These are phyloP conservation scores for Leucozona laternaria DNA, from an alignment of 2,888 invertebrate genomes.

Conservation along the genomic window DNA sequence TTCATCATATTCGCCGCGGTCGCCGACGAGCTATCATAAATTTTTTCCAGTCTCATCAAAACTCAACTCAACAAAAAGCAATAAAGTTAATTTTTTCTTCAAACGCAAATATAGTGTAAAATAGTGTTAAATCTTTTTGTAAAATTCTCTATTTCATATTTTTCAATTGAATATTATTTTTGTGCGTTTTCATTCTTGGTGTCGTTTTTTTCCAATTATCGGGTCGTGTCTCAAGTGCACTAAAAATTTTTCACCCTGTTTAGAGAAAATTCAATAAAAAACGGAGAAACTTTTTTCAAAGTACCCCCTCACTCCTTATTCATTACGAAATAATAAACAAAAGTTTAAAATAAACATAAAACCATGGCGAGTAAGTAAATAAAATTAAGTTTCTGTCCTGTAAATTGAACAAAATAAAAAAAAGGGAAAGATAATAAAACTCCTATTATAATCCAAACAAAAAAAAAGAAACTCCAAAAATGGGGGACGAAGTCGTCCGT, in stretches of 20 bases:
- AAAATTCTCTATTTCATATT: slow-evolving; percentile 6
- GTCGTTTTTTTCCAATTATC: slow-evolving; percentile 17
- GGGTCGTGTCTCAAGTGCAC: slow-evolving; percentile 63
- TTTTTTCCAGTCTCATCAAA: slow-evolving; percentile 19
- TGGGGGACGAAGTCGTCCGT: slow-evolving; percentile 32
- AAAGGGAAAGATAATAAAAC: slow-evolving; percentile 28
- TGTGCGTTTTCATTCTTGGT: not conserved
- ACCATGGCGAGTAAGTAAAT: slow-evolving; percentile 72
- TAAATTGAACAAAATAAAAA: not conserved
- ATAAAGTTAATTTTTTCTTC: slow-evolving; percentile 16
- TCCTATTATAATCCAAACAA: slow-evolving; percentile 16
- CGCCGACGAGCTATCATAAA: slow-evolving; percentile 56
- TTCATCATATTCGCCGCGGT: slow-evolving; percentile 62
- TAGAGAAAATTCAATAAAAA: slow-evolving; percentile 15
- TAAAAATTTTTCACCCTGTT: slow-evolving; percentile 18
- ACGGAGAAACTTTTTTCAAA: slow-evolving; percentile 33
- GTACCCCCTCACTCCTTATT: not conserved
- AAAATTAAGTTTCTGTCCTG: slow-evolving; percentile 13
- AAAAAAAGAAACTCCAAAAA: slow-evolving; percentile 9
- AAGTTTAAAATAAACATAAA: slow-evolving; percentile 59
- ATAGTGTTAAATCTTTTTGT: not conserved
- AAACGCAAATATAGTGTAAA: slow-evolving; percentile 17
- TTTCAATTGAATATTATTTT: slow-evolving; percentile 15
- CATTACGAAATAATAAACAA: slow-evolving; percentile 33
- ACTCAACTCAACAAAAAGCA: slow-evolving; percentile 8